phyloP scores from a whole-genome alignment of 2,797 vertebrate species.

The Neosilurus mollespiculum region DNA sequence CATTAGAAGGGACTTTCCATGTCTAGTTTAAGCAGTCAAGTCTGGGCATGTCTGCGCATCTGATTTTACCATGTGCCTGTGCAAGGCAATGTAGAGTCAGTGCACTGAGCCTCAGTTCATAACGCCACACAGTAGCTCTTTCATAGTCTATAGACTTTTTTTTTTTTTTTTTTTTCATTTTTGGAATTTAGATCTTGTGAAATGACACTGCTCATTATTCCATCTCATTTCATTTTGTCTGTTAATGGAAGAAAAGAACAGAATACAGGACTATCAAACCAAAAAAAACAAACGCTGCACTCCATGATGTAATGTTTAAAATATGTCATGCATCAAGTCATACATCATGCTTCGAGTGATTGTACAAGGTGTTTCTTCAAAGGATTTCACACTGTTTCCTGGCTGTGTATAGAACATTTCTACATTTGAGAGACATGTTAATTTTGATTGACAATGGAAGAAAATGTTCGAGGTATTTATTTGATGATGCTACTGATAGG shows the following conservation, averaged over 20 bases:
- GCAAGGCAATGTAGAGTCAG: conserved; percentile 32
- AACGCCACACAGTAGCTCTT: conserved; percentile 31
- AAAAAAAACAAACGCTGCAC: neutral
- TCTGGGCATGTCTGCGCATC: conserved; percentile 31
- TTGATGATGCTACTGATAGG: neutral
- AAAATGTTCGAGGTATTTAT: neutral
- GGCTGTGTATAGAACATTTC: neutral
- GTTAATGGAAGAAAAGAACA: neutral
- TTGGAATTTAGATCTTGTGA: conserved; percentile 5
- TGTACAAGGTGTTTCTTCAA: neutral
- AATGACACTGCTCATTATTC: neutral
- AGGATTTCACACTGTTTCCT: neutral
- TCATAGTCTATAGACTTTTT: neutral
- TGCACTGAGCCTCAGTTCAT: conserved; percentile 29
- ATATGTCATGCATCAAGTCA: neutral
- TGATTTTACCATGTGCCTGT: conserved; percentile 16
- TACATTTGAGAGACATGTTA: too few species aligned
- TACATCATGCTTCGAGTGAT: neutral
- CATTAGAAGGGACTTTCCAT: conserved; percentile 29
- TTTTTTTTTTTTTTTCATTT: neutral
- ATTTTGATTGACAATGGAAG: neutral
- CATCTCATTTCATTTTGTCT: neutral
- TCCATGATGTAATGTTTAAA: neutral
- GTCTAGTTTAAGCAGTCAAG: conserved; percentile 39
- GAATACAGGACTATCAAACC: too few species aligned